These are phyloP conservation scores for Aspidoscelis tigris DNA, from an alignment of 2,113 vertebrate genomes.

Conservation along the genomic window DNA sequence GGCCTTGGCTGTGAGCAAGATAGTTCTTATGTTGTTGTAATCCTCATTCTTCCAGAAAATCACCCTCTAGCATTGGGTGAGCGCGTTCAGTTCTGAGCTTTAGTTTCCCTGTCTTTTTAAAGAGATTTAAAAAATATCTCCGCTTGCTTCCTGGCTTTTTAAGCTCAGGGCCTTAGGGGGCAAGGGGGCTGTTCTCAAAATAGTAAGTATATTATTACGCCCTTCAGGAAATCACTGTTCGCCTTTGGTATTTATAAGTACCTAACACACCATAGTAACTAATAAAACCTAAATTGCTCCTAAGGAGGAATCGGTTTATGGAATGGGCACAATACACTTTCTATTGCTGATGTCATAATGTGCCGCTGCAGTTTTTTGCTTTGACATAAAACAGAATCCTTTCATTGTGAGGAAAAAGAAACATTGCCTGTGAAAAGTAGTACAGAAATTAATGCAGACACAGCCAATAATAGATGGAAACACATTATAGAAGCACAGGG, in stretches of 20 bases:
- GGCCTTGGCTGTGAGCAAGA: background rate
- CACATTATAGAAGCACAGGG: background rate
- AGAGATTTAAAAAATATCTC: slow-evolving; percentile 21
- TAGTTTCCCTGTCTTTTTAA: slow-evolving; percentile 3
- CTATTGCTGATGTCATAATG: background rate
- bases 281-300: slow-evolving; percentile 20
- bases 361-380: background rate
- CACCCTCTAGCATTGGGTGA: background rate
- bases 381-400: background rate
- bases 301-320: background rate
- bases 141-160: slow-evolving; percentile 6
- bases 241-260: slow-evolving; percentile 23
- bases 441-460: background rate
- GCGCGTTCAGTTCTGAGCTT: background rate
- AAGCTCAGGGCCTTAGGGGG: background rate
- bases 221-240: slow-evolving; percentile 17
- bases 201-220: slow-evolving; percentile 23
- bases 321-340: slow-evolving; percentile 1
- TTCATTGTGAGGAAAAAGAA: slow-evolving; percentile 8
- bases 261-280: background rate
- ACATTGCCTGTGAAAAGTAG: background rate
- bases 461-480: slow-evolving; percentile 11
- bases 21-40: background rate
- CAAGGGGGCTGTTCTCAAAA: background rate
- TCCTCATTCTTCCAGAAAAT: background rate